Base-by-base conservation (phyloP, 2,888 invertebrate genomes). In the Drosophila greeni region DNA sequence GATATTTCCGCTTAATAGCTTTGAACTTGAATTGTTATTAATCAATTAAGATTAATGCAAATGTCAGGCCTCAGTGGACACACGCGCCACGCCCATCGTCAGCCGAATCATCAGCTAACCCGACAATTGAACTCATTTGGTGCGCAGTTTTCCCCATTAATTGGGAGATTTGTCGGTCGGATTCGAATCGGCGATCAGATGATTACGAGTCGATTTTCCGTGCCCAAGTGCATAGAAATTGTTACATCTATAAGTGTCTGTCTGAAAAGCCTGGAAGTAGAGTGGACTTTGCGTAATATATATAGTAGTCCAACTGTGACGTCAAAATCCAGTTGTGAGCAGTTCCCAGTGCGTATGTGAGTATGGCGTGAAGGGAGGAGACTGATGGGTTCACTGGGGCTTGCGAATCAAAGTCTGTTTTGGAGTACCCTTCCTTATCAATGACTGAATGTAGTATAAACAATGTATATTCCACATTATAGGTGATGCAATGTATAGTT, bases 21-120 rank as follows among this genome's bases (percentile, higher is more conserved):
- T 78, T 79, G 84, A 72, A 75, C 84, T 80, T 81, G 82, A 83
- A 70, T 77, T 68, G 72, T 69, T 70, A 34, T 80, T 83, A 76
- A 81, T 75, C 76, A 79, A 81, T 79, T 82, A 57, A 69, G 69
- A 67, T 67, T 69, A 81, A 72, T 78, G 72, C 72, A 78, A 65
- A 72, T 70, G 72, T 66, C 65, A 45, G 58, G 59, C 57, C 42
- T 43, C 61, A 59, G 58, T 55, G 65, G 73, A 42, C 47, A 56
- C 84, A 72, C 67, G 70, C 68, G 77, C 66, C 77, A 73, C 83
- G 59, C 72, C 78, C 59, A 43, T 47, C 59, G 31, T 20, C 39
- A 31, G 24, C 34, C 39, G 34, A 64, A 47, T 59, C 40, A 40
- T 40, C 59, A 37, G 70, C 72, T 74, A 76, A 69, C 53, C 56